phyloP scores from a whole-genome alignment of 2,888 invertebrate species.

The Isoperla grammatica region DNA sequence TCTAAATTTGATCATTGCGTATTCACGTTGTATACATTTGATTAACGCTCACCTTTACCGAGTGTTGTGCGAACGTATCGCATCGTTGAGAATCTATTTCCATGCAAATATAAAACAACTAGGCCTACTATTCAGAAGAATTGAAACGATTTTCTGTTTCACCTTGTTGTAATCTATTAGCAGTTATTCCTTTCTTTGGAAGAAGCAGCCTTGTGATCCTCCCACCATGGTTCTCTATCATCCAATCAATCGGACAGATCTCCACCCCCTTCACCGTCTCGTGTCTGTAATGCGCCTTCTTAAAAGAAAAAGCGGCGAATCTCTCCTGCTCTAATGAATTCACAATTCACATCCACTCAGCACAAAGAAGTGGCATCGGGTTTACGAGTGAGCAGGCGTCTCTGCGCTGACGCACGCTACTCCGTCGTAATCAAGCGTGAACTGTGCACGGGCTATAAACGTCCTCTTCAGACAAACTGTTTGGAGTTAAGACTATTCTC shows the following conservation, averaged over 20 bases:
- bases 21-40: no score
- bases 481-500: not conserved
- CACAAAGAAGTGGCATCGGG: conserved; percentile 5
- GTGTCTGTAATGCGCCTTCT: conserved; percentile 12
- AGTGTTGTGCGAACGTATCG: no score
- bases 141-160: no score
- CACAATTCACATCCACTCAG: conserved; percentile 21
- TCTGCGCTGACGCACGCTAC: not conserved
- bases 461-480: conserved; percentile 1
- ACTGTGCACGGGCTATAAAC: conserved; percentile 10
- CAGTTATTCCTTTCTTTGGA: not conserved
- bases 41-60: no score
- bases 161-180: not conserved
- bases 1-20: no score
- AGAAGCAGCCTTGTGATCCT: not conserved
- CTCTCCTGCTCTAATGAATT: conserved; percentile 19
- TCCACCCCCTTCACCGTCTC: not conserved
- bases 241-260: conserved; percentile 5
- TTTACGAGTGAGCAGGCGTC: conserved; percentile 12
- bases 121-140: no score
- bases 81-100: no score
- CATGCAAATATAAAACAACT: no score
- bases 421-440: conserved; percentile 14
- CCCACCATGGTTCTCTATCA: not conserved
- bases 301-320: conserved; percentile 10